phyloP scores from a whole-genome alignment of 2,113 vertebrate genomes.

The Oncorhynchus masou region DNA sequence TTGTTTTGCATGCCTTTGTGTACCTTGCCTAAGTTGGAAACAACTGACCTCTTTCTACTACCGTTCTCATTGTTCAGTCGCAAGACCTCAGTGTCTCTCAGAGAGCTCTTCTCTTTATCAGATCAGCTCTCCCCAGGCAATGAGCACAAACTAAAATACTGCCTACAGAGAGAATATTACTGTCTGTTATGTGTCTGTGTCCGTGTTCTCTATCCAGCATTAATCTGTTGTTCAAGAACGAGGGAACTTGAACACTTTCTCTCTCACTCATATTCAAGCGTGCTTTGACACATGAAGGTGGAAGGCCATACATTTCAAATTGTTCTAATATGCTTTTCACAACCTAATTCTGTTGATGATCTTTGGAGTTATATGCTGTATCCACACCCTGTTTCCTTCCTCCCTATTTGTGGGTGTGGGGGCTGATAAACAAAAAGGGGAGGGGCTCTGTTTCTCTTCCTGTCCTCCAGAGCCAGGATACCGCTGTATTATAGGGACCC shows the following conservation, averaged over 20 bases:
- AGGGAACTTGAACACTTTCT: not conserved
- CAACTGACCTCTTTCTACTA: slow-evolving; percentile 12
- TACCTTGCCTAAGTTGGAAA: not conserved
- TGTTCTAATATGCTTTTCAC: not conserved
- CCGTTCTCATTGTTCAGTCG: slow-evolving; percentile 33
- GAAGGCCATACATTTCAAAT: not conserved
- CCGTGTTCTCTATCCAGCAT: not conserved
- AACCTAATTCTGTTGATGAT: not conserved
- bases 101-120: slow-evolving; percentile 26
- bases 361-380: not conserved
- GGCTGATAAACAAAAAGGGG: slow-evolving; percentile 34
- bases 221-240: not conserved
- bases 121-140: not conserved
- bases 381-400: not conserved
- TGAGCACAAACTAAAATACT: not conserved
- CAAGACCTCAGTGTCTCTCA: slow-evolving; percentile 32
- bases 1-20: not conserved
- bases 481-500: not conserved
- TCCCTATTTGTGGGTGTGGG: not conserved
- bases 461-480: not conserved
- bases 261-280: not conserved
- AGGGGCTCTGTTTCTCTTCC: slow-evolving; percentile 15
- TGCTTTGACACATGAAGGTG: not conserved
- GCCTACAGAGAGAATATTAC: not conserved
- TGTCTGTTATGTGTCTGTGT: not conserved